These are phyloP conservation scores for Serilophus lunatus DNA, from an alignment of 2,113 vertebrate species.

Conservation along the genomic window DNA sequence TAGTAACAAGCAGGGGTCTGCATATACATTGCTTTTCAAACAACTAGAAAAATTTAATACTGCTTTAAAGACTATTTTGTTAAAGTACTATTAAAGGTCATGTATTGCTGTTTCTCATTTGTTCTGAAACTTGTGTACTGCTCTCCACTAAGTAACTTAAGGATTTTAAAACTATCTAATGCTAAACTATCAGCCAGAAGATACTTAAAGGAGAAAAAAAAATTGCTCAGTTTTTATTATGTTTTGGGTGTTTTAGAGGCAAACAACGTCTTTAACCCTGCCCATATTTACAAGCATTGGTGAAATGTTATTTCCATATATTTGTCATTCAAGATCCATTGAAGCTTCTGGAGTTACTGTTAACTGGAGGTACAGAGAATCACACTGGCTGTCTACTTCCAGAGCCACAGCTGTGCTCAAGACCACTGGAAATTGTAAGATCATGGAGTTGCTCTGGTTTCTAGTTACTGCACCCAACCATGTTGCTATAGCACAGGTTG, in stretches of 20 bases:
- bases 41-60: neutral
- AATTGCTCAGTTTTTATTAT: neutral
- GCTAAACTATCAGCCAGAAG: neutral
- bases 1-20: neutral
- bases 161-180: neutral
- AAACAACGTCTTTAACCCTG: neutral
- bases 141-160: neutral
- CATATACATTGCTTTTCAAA: neutral
- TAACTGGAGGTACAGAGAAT: neutral
- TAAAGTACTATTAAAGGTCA: slow-evolving; percentile 21
- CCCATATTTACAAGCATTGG: neutral
- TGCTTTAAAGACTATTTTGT: slow-evolving; percentile 24
- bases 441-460: neutral
- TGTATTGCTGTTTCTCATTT: neutral
- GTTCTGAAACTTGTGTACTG: neutral
- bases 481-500: neutral
- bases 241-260: neutral
- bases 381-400: neutral
- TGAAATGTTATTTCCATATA: neutral
- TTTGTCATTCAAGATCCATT: neutral
- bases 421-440: neutral
- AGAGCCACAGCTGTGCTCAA: neutral
- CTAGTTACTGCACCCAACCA: neutral
- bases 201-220: neutral
- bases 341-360: neutral